A percentile compares a stretch with the other conserved stretches of the same genome.
Conservation (phyloP, 2,113 vertebrate genomes). For the Trogon surrucura region DNA sequence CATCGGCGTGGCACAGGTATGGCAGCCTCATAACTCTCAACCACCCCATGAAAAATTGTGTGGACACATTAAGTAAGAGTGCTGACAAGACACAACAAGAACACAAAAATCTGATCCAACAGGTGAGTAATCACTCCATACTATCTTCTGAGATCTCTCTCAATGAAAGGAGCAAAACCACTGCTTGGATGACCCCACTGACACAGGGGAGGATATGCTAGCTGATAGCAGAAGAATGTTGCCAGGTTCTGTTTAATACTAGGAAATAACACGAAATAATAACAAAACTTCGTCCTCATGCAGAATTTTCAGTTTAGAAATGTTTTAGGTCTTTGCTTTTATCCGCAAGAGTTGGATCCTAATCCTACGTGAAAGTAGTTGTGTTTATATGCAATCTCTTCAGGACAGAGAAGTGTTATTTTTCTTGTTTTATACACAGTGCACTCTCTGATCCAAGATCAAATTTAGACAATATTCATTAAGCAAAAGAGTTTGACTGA, state of each 20-base stretch:
- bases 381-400: background rate
- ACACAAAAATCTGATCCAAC: background rate
- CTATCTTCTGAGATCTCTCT: background rate
- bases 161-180: background rate
- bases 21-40: background rate
- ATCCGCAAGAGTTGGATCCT: background rate
- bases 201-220: background rate
- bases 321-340: background rate
- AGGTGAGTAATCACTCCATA: background rate
- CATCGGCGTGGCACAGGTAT: rapidly evolving
- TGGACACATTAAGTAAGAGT: background rate
- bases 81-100: background rate
- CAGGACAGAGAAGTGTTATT: background rate
- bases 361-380: background rate
- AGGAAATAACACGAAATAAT: background rate
- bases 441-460: background rate
- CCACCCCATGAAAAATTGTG: background rate
- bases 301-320: background rate
- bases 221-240: conserved; percentile 2
- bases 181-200: background rate
- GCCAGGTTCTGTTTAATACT: background rate
- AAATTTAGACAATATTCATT: conserved; percentile 11
- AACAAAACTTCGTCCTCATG: background rate
- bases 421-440: background rate
- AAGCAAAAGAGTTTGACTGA: conserved; percentile 23